Base-by-base conservation (phyloP, 2,888 invertebrate genomes). In the Neuroscelio doddi region DNA sequence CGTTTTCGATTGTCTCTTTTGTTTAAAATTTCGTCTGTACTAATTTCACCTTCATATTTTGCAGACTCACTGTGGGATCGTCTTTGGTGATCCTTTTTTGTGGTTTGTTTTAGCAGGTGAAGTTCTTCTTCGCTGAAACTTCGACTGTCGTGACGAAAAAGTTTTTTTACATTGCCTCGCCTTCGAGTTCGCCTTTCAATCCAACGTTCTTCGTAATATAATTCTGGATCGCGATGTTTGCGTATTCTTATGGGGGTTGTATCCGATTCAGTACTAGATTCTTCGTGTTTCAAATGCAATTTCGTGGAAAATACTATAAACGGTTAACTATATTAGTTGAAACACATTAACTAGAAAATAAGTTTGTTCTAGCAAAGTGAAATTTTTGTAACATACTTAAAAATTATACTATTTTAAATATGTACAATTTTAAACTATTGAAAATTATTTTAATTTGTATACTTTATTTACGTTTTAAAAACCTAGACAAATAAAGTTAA, bases 41-140 rank as follows among this genome's bases (percentile, higher is more conserved):
- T 73, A 1, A 61, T 64, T 1, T 73, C 75, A 3, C 41, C 57
- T 0, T 79, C 77, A 55, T 80, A 78, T 21, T 80, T 72, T 3
- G 81, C 81, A 1, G 82, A 82, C 62, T 84, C 83, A 57, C 84
- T 84, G 12, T 77, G 72, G 1, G 82, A 77, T 42, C 84, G 68
- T 21, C 75, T 70, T 1, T 69, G 70, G 2, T 68, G 62, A 16
- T 77, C 59, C 15, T 58, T 57, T 10, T 74, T 82, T 80, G 50
- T 69, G 16, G 46, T 83, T 78, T 53, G 82, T 76, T 68, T 86
- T 4, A 68, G 17, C 0, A 65, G 16, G 5, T 64, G 68, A 2
- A 81, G 71, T 67, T 84, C 81, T 51, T 84, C 85, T 57, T 85
- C 85, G 63, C 83, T 83, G 49, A 78, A 81, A 58, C 84, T 85